Evolutionary conservation across 2,113 vertebrate species (phyloP).

Genomic region (Odontophorus gujanensis): DNA sequence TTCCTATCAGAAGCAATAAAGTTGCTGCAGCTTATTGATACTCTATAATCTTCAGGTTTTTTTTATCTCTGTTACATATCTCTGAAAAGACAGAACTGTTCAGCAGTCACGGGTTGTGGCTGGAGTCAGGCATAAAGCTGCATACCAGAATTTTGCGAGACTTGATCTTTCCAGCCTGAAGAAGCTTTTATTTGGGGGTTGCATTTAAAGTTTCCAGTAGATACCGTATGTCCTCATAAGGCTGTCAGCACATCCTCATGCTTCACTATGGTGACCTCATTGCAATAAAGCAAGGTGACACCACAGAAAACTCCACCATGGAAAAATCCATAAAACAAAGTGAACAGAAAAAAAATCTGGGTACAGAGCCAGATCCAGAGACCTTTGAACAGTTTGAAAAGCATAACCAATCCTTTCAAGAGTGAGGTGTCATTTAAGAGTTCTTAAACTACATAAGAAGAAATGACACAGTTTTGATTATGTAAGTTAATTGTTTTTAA

Average conservation of each 20-base stretch:
- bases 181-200: neutral
- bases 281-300: neutral
- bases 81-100: neutral
- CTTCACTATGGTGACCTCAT: neutral
- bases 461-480: neutral
- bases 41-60: neutral
- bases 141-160: neutral
- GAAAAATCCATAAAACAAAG: neutral
- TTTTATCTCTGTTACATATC: neutral
- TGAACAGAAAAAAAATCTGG: neutral
- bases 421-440: neutral
- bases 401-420: neutral
- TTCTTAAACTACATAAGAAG: neutral
- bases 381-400: neutral
- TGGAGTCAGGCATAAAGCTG: neutral
- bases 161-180: neutral
- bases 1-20: conserved; percentile 1
- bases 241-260: neutral
- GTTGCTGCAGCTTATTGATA: neutral
- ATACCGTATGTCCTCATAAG: neutral
- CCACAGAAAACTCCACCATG: neutral
- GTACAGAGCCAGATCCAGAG: neutral
- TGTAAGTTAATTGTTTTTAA: neutral
- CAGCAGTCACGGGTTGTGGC: neutral
- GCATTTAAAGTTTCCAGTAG: neutral